These are phyloP conservation scores for Caenorhabditis elegans DNA, from an alignment of 1,140 invertebrate species.

Conservation along the genomic window WBcel235 BX284603.4:5393501-5394000, in stretches of 20 bases:
- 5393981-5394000: background rate
- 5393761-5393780: background rate
- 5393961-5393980: background rate
- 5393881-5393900: background rate
- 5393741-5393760: background rate
- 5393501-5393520: background rate
- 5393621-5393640: background rate
- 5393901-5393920: slow-evolving; percentile 8
- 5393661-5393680: slow-evolving; percentile 15
- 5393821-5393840: background rate
- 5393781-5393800: background rate
- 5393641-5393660: slow-evolving; percentile 8
- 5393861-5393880: background rate
- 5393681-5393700: background rate
- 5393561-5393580: background rate
- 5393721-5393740: background rate
- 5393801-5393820: background rate
- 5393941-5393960: background rate
- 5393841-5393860: background rate
- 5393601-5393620: background rate
- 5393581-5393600: background rate
- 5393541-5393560: background rate
- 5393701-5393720: background rate
- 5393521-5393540: background rate
- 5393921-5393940: background rate